Conservation (phyloP, 2,888 invertebrate genomes). For the Fragum sueziense region DNA sequence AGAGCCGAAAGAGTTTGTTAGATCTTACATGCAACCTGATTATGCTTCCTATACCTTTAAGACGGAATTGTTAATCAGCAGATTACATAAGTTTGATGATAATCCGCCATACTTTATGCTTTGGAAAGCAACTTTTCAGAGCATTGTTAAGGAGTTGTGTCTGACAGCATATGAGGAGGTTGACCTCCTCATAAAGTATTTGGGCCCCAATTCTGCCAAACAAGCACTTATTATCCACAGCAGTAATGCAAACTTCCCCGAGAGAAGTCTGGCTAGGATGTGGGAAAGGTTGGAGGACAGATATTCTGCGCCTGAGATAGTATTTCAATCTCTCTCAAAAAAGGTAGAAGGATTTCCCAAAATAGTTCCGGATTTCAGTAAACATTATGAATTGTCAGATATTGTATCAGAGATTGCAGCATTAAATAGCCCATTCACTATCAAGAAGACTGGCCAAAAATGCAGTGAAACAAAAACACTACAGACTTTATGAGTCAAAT, state of each 20-base stretch:
- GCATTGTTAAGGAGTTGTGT: not conserved
- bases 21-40: not conserved
- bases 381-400: slow-evolving; percentile 1
- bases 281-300: slow-evolving; percentile 3
- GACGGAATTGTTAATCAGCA: not conserved
- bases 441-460: too few relatives aligned
- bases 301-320: slow-evolving; percentile 6
- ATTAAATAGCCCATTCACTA: too few relatives aligned
- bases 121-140: slow-evolving; percentile 6
- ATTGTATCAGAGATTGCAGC: not conserved
- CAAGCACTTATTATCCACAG: not conserved
- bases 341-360: not conserved
- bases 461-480: not conserved
- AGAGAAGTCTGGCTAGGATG: not conserved
- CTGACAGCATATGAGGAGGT: not conserved
- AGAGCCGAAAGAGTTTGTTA: too few relatives aligned
- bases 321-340: not conserved
- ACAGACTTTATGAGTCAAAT: not conserved
- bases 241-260: not conserved
- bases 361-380: not conserved
- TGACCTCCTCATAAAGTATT: not conserved
- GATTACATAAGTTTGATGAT: not conserved
- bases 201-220: not conserved
- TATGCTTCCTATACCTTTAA: not conserved
- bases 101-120: not conserved